Evolutionary conservation across 2,888 invertebrate species (phyloP), one percentile per base, ranked within the genome.

Genomic region (Synergus laeviventris): DNA sequence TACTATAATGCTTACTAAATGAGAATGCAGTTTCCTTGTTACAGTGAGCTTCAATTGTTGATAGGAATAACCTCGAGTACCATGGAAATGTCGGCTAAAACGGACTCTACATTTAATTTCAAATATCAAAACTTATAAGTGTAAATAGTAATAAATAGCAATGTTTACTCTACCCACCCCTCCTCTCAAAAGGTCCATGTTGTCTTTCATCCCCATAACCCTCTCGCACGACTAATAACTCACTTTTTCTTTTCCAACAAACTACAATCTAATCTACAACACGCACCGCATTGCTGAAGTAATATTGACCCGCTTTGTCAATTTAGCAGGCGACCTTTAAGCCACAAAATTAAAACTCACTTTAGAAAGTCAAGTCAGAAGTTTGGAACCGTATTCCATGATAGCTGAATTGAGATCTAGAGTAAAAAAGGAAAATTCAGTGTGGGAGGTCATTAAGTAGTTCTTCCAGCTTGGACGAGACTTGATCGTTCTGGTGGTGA

Each of bases 191-290:
- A 60, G 74, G 39, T 21, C 60, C 21, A 74, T 39, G 24, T 59
- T 24, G 74, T 74, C 60, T 60, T 74, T 74, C 74, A 74, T 39
- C 74, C 82, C 80, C 49, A 82, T 79, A 80, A 82, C 80, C 82
- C 70, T 70, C 80, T 78, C 82, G 86, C 87, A 76, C 84, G 80
- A 82, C 70, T 70, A 70, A 70, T 70, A 70, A 70, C 70, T 36
- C 49, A 36, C 83, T 86, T 88, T 87, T 88, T 88, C 87, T 86
- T 87, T 76, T 54, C 73, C 78, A 73, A 83, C 82, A 76, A 87
- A 87, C 87, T 86, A 81, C 82, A 79, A 87, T 87, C 87, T 87
- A 86, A 87, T 87, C 87, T 86, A 81, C 85, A 79, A 83, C 83
- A 83, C 82, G 81, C 81, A 70, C 49, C 76, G 45, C 80, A 82